Base-by-base conservation (phyloP, 2,113 vertebrate species). In the Chionomys nivalis region DNA sequence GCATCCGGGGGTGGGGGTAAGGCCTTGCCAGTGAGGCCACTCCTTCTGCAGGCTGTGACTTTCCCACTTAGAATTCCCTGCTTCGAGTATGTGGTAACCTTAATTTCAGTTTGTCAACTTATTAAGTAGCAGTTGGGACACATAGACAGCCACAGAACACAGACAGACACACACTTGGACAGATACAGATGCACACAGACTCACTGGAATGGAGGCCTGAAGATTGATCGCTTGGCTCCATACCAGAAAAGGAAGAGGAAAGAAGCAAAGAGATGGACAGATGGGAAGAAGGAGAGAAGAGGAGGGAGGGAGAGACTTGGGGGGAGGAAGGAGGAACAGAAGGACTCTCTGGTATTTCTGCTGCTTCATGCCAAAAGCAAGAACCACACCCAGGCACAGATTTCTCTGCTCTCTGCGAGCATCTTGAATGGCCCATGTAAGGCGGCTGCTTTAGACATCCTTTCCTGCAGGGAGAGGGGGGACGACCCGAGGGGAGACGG, bases 401-500 rank as follows among this genome's bases (percentile, higher is more conserved):
- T 33, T 55, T 87, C 76, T 36, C 70, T 42, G 86, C 44, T 66
- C 14, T 33, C 65, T 17, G 26, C 4, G 10, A 23, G 49, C 28
- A 87, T 86, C 23, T 52, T 72, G 68, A 58, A 49, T 39, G 39
- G 73, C 23, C n/a, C 86, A n/a, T 23, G 68, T 73, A 19, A 86
- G 2, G 11, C 3, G 31, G 16, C 55, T 75, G 52, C 81, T 89
- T n/a, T 73, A 78, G 75, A 85, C 39, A 36, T 47, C 24, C 36
- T 58, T 68, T 28, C 21, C 52, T 33, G 39, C 28, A 1, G 75
- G 66, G n/a, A 42, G 28, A 1, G 70, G 39, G 36, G 14, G 14
- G 14, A 17, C 4, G 4, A 17, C 0, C 52, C 4, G 4, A 16
- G 55, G 58, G 58, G 58, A 1, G 17, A 1, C 17, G 1, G 17